Percentiles rank a stretch among this genome's conserved stretches.
Conservation (phyloP, 2,888 invertebrate genomes). For the Lycophotia porphyrea region DNA sequence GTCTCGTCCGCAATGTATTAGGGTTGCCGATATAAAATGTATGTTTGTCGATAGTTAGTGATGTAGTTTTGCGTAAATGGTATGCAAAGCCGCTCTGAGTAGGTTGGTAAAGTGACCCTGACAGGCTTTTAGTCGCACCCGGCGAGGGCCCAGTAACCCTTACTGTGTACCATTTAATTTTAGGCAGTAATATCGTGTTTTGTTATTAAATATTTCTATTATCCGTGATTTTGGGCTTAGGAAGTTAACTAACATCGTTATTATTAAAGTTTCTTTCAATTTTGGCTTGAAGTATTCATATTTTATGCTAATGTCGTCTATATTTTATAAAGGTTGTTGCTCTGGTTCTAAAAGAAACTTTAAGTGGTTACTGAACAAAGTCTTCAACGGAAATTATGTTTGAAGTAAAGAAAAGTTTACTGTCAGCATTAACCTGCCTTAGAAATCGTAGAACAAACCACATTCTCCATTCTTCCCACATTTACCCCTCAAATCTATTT, state of each 20-base stretch:
- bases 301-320: background rate
- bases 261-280: slow-evolving; percentile 37
- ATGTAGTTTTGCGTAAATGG: slow-evolving; percentile 60
- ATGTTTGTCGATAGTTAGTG: slow-evolving; percentile 55
- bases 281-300: slow-evolving; percentile 3
- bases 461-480: background rate
- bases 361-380: background rate
- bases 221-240: slow-evolving; percentile 43
- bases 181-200: slow-evolving; percentile 51
- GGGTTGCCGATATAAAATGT: slow-evolving; percentile 30
- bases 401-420: background rate
- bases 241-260: slow-evolving; percentile 29
- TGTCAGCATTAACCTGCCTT: background rate
- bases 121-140: slow-evolving; percentile 74
- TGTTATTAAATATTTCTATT: slow-evolving; percentile 56
- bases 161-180: slow-evolving; percentile 60
- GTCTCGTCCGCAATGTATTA: slow-evolving; percentile 53
- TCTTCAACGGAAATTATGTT: background rate
- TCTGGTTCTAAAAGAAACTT: background rate
- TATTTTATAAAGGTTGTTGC: background rate
- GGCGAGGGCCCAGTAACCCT: slow-evolving; percentile 48
- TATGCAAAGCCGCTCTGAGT: slow-evolving; percentile 60
- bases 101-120: slow-evolving; percentile 69
- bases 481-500: slow-evolving; percentile 21
- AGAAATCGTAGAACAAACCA: background rate